Base-by-base conservation (phyloP, 2,888 invertebrate genomes). In the Amphipyra tragopoginis region DNA sequence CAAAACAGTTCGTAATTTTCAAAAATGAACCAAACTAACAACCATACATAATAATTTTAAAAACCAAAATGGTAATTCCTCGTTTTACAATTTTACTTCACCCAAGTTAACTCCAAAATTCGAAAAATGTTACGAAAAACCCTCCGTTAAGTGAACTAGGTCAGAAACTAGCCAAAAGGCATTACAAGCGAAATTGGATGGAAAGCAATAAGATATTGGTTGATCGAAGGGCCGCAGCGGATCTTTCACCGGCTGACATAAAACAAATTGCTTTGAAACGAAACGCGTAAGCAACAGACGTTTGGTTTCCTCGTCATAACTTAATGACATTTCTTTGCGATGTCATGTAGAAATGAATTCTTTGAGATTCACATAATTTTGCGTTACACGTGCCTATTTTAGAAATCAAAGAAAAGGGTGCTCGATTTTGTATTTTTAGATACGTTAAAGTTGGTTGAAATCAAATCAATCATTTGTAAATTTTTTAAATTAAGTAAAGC, bases 131-230 rank as follows among this genome's bases (percentile, higher is more conserved):
- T 36, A 54, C 8, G 39, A 3, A 11, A 10, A 36, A 13, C 38
- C 11, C 0, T 47, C 26, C 21, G 34, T 29, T 10, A 50, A 21
- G 54, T 29, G 45, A 75, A 68, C 36, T 48, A 66, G 65, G 63
- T 66, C 74, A 69, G 49, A 36, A 74, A 72, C 77, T 78, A 77
- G 72, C 72, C 64, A 60, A 72, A 64, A 74, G 69, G 79, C 74
- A 76, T 78, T 76, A 78, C 59, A 65, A 48, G 60, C 55, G 72
- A 76, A 72, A 78, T 79, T 79, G 75, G 64, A 79, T 72, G 73
- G 70, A 76, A 76, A 75, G 72, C 75, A 81, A 82, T 82, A 82
- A 80, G 78, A 78, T 80, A 81, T 81, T 50, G 74, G 69, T 75
- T 69, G 72, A 79, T 77, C 73, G 74, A 79, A 62, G 74, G 78